Percentiles rank a stretch among this genome's conserved stretches.
phyloP scores from a whole-genome alignment of 2,113 vertebrate genomes.

The Rhinolophus sinicus region DNA sequence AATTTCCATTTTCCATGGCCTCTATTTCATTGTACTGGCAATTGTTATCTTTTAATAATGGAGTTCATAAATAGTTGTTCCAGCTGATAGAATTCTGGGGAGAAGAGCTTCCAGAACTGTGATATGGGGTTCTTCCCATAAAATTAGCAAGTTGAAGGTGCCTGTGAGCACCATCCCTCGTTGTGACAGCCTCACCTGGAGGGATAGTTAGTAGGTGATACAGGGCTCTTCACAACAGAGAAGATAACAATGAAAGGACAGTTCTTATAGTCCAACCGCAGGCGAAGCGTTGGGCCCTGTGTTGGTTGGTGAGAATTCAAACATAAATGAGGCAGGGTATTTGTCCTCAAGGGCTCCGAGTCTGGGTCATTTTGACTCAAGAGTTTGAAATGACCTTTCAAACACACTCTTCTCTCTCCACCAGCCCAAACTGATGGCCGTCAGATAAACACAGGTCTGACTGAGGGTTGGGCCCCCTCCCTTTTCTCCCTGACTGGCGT shows the following conservation, averaged over 20 bases:
- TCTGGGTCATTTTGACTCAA: not conserved
- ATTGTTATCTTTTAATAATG: not conserved
- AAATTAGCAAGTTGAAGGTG: not conserved
- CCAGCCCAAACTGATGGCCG: not conserved
- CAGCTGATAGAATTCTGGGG: not conserved
- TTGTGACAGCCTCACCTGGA: not conserved
- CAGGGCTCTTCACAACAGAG: not conserved
- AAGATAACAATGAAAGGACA: not conserved
- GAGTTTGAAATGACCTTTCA: not conserved
- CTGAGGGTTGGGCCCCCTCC: not conserved
- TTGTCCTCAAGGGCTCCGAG: not conserved
- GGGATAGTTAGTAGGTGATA: not conserved
- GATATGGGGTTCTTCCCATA: not conserved
- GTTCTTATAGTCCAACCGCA: not conserved
- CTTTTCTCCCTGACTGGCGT: not conserved
- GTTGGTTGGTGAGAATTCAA: not conserved
- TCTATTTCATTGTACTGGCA: not conserved
- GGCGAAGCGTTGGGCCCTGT: not conserved
- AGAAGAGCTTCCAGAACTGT: not conserved
- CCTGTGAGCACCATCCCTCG: not conserved
- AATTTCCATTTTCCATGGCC: not conserved
- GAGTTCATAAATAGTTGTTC: not conserved
- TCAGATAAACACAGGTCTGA: not conserved
- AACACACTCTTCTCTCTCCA: not conserved
- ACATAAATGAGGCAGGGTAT: not conserved